Evolutionary conservation across 2,888 invertebrate genomes (phyloP).

Genomic region (Caenorhabditis uteleia): DNA sequence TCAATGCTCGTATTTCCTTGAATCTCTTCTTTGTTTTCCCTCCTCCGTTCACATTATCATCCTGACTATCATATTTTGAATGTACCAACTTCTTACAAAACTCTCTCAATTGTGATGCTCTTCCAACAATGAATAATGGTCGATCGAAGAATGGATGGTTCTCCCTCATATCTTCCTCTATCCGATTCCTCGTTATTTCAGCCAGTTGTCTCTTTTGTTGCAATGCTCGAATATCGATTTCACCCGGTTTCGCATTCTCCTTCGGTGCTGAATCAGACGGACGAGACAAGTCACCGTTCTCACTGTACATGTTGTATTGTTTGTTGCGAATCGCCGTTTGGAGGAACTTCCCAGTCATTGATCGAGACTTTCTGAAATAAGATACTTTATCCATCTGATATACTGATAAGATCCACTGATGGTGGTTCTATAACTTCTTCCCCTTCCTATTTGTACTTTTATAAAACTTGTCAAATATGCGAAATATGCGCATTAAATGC

Average conservation of each 20-base stretch:
- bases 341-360: constrained; percentile 51
- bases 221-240: constrained; percentile 75
- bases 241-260: constrained; percentile 61
- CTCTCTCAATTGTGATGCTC: constrained; percentile 82
- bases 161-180: constrained; percentile 90
- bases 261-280: constrained; percentile 57
- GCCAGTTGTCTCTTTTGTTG: constrained; percentile 97
- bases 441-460: too few species aligned
- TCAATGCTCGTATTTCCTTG: constrained; percentile 80
- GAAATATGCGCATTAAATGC: too few species aligned
- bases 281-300: constrained; percentile 85
- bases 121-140: constrained; percentile 90
- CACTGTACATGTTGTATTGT: constrained; percentile 74
- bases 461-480: too few species aligned
- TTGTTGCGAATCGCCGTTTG: constrained; percentile 47
- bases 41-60: constrained; percentile 48
- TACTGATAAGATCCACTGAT: too few species aligned
- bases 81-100: constrained; percentile 89
- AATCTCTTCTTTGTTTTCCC: constrained; percentile 53
- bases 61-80: constrained; percentile 89
- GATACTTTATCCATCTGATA: too few species aligned
- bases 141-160: constrained; percentile 99
- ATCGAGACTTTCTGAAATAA: constrained; percentile 51
- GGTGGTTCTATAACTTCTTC: too few species aligned
- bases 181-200: constrained; percentile 78